Conservation (phyloP, 2,888 invertebrate genomes). For the Geotrupes spiniger region DNA sequence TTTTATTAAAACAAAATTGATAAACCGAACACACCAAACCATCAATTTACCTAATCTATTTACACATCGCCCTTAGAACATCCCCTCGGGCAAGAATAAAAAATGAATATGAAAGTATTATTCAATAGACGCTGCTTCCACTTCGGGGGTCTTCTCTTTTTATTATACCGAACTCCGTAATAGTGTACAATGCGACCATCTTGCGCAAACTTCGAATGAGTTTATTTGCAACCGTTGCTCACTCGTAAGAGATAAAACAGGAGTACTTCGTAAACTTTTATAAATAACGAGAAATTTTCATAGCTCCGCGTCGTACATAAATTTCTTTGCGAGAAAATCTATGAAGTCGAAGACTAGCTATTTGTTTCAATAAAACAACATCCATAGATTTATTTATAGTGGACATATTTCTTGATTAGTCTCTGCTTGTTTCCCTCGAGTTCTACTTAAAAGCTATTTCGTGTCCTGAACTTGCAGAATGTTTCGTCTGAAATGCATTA, state of each 20-base stretch:
- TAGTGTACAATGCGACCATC: conserved; percentile 25
- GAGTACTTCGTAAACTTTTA: conserved; percentile 15
- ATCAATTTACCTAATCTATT: conserved; percentile 3
- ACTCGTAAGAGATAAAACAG: conserved; percentile 21
- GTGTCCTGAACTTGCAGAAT: conserved; percentile 20
- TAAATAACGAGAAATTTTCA: conserved; percentile 10
- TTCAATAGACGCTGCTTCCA: conserved; percentile 12
- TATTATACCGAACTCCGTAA: conserved; percentile 19
- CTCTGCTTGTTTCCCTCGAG: conserved; percentile 22
- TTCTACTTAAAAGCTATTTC: conserved; percentile 27
- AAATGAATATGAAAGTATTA: conserved; percentile 14
- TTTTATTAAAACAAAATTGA: no score
- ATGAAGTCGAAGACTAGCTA: conserved; percentile 18
- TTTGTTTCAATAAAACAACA: conserved; percentile 26
- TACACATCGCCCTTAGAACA: conserved; percentile 5
- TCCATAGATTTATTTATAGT: conserved; percentile 25
- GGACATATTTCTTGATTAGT: conserved; percentile 28
- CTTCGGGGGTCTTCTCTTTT: conserved; percentile 1
- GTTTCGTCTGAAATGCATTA: conserved; percentile 10
- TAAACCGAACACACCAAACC: neutral
- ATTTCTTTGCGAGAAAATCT: conserved; percentile 10
- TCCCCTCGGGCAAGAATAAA: conserved; percentile 9
- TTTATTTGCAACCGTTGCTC: conserved; percentile 28
- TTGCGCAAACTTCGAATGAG: conserved; percentile 31
- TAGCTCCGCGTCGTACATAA: conserved; percentile 7